phyloP scores from a whole-genome alignment of 2,888 invertebrate genomes.

The Branchipolynoe longqiensis region DNA sequence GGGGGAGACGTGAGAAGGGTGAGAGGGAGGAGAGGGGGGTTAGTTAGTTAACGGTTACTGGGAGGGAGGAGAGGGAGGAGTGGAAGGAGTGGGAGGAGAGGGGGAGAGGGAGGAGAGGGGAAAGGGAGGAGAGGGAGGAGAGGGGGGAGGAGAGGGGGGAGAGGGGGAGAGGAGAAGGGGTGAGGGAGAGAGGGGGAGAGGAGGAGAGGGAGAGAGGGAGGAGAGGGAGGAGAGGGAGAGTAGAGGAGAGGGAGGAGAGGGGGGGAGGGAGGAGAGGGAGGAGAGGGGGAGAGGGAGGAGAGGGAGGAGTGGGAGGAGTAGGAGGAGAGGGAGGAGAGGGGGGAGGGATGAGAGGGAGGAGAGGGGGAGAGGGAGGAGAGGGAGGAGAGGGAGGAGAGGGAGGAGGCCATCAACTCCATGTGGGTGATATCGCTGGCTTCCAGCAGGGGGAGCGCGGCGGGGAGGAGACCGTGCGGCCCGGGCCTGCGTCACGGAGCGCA shows the following conservation, averaged over 20 bases:
- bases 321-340: not conserved
- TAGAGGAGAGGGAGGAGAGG: not conserved
- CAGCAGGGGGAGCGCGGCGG: not conserved
- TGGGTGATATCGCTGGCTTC: not conserved
- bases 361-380: not conserved
- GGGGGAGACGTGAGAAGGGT: not conserved
- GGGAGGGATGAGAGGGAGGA: not conserved
- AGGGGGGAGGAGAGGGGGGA: not conserved
- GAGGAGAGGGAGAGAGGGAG: not conserved
- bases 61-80: not conserved
- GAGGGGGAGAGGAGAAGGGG: not conserved
- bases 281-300: not conserved
- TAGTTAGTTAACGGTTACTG: not conserved
- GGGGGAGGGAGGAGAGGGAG: not conserved
- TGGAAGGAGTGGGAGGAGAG: not conserved
- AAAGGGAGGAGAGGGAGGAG: not conserved
- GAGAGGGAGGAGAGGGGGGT: not conserved
- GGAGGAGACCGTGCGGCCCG: not conserved
- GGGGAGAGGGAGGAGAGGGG: not conserved
- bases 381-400: not conserved
- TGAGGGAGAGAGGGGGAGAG: not conserved
- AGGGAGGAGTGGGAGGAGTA: not conserved
- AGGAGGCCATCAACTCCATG: too few species aligned
- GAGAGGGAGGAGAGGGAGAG: not conserved
- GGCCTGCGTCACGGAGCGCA: not conserved